Evolutionary conservation across 2,888 invertebrate genomes (phyloP), one percentile per base, ranked within the genome.

Genomic region (Acanthacorydalis orientalis): DNA sequence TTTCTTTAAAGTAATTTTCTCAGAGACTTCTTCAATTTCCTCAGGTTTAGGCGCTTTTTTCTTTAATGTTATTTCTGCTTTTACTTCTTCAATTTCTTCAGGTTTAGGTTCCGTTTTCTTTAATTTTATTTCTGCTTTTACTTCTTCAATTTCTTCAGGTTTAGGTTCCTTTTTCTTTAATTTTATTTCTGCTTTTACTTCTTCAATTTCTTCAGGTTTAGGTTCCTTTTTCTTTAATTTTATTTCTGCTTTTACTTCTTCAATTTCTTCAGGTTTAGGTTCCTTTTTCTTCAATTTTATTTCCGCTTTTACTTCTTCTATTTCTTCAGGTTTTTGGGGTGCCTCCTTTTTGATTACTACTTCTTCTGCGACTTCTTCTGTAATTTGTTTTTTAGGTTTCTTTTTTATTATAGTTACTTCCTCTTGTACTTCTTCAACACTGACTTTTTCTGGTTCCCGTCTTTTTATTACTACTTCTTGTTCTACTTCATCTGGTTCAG

Each of bases 321-420:
- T 57, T 6, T 49, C 51, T 34, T 58, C 54, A 4, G 55, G 54
- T 50, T 55, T 59, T 43, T 57, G 53, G 33, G 56, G 55, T 16
- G 55, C 49, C 10, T 57, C 52, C 61, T 62, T 63, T 59, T 68
- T 56, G 53, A 61, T 53, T 43, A 67, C 59, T 15, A 70, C 55
- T 53, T 73, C 71, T 49, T 70, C 69, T 2, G 60, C 62, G 43
- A 64, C 64, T 52, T 72, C 65, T 49, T 63, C 62, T 2, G 47
- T 48, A 7, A 54, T 53, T 1, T 54, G 53, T 57, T 35, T 55
- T 54, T 50, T 53, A 56, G 44, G 51, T 49, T 46, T 56, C 54
- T 54, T 56, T 51, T 51, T 48, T 47, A 43, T 33, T 47, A 50
- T 49, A 52, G 49, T 32, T 14, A 59, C 50, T 50, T 60, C 57